Evolutionary conservation across 1,140 invertebrate genomes (phyloP).

Genomic region (Brachionus asplanchnoidis): DNA sequence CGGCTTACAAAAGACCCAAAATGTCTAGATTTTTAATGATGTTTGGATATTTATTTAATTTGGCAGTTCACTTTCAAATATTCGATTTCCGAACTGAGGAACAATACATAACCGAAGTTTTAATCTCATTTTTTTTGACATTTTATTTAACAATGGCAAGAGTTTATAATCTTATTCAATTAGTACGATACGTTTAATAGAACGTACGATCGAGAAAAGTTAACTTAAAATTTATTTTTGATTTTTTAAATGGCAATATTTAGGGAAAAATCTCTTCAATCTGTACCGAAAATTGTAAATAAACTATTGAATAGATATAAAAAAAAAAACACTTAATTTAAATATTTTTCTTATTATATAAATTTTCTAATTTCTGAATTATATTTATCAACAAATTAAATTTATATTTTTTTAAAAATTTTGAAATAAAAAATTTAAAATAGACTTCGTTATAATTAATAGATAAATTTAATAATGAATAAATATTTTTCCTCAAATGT

Average conservation of each 20-base stretch:
- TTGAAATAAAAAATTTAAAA: not conserved
- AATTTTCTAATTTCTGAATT: not conserved
- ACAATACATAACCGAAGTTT: constrained; percentile 19
- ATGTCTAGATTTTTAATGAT: constrained; percentile 32
- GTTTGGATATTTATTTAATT: constrained; percentile 8
- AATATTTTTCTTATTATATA: not conserved
- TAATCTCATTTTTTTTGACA: constrained; percentile 39
- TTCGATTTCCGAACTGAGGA: constrained; percentile 32
- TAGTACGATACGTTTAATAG: not conserved
- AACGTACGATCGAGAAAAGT: not conserved
- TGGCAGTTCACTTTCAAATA: not conserved
- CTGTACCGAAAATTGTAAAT: not conserved
- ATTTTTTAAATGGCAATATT: not conserved
- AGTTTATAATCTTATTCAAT: constrained; percentile 32
- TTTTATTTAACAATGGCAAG: constrained; percentile 20
- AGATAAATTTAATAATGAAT: no score
- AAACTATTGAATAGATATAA: not conserved
- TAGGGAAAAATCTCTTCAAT: not conserved
- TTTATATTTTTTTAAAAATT: not conserved
- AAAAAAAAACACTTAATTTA: not conserved
- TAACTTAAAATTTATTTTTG: not conserved
- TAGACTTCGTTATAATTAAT: no score
- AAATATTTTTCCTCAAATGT: no score
- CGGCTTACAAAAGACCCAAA: constrained; percentile 26
- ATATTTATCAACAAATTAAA: not conserved